Evolutionary conservation across 2,113 vertebrate genomes (phyloP).

Genomic region (Microtus montanus): DNA sequence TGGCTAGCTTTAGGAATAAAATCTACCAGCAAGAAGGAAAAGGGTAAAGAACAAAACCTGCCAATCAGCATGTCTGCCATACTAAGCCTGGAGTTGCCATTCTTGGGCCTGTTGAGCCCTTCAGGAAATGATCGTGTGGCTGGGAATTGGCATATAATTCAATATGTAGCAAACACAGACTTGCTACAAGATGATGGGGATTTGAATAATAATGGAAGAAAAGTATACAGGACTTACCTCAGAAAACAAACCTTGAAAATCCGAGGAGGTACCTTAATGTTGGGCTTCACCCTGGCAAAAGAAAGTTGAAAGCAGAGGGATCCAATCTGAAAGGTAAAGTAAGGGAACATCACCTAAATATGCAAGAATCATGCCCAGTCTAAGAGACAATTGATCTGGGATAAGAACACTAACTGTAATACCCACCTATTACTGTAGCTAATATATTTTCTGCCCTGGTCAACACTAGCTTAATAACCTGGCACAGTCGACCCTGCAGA

Average conservation of each 20-base stretch:
- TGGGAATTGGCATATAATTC: neutral
- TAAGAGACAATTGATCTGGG: conserved; percentile 18
- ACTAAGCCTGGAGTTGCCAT: neutral
- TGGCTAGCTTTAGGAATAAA: neutral
- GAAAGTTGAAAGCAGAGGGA: neutral
- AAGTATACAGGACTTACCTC: neutral
- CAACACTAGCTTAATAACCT: conserved; percentile 42
- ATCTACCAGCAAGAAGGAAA: neutral
- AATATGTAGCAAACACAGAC: conserved; percentile 6
- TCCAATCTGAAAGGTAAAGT: neutral
- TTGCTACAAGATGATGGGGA: neutral
- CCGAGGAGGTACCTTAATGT: neutral
- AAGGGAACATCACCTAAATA: neutral
- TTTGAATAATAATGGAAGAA: conserved; percentile 8
- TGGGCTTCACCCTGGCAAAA: neutral
- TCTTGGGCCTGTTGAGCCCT: neutral
- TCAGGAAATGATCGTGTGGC: neutral
- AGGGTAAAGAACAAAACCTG: neutral
- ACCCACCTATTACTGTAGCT: neutral
- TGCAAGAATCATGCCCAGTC: neutral
- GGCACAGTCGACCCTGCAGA: neutral
- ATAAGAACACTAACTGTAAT: conserved; percentile 1
- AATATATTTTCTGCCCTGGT: conserved; percentile 27
- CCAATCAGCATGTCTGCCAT: neutral
- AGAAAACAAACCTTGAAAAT: conserved; percentile 34